phyloP scores from a whole-genome alignment of 2,888 invertebrate genomes.

The Caenorhabditis drosophilae region DNA sequence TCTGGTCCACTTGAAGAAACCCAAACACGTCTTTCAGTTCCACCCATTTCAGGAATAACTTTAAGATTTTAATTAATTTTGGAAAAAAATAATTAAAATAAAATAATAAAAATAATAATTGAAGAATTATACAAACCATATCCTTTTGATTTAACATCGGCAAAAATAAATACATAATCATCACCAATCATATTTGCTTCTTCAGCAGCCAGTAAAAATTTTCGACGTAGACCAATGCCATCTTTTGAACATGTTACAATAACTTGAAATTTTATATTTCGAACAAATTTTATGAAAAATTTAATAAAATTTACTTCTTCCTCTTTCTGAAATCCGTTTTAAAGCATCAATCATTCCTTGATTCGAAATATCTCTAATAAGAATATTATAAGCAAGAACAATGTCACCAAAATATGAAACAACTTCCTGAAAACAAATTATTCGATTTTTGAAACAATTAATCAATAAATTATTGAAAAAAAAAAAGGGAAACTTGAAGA shows the following conservation, averaged over 20 bases:
- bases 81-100: not conserved
- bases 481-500: conserved; percentile 34
- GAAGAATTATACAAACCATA: conserved; percentile 10
- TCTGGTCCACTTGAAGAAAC: conserved; percentile 12
- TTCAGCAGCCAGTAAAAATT: conserved; percentile 36
- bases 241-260: conserved; percentile 32
- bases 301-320: conserved; percentile 18
- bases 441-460: not conserved
- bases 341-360: conserved; percentile 24
- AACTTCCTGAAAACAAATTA: conserved; percentile 15
- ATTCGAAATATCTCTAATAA: conserved; percentile 20
- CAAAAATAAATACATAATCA: conserved; percentile 59
- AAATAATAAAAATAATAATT: not conserved
- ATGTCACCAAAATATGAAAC: conserved; percentile 23
- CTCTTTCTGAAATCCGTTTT: conserved; percentile 18
- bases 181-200: conserved; percentile 48
- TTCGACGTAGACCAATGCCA: conserved; percentile 21
- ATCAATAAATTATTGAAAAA: not conserved
- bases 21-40: conserved; percentile 14
- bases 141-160: conserved; percentile 46
- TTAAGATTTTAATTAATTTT: not conserved
- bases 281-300: not conserved
- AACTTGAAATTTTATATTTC: conserved; percentile 8
- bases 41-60: conserved; percentile 18
- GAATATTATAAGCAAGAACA: conserved; percentile 17